These are phyloP conservation scores for Standfussiana lucernea DNA, from an alignment of 2,888 invertebrate species.

Conservation along the genomic window DNA sequence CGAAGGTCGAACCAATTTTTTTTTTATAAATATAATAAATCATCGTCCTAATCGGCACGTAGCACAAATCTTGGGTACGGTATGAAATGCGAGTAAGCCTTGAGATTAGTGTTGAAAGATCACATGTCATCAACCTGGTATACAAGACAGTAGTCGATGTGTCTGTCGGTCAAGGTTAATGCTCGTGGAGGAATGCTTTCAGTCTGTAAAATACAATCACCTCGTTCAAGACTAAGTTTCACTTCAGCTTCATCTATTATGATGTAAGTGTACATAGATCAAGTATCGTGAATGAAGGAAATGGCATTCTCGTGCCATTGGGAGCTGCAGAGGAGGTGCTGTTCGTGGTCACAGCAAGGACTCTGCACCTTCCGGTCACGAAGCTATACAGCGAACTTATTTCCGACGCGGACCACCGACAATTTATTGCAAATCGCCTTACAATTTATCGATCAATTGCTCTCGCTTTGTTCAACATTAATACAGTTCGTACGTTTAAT, in stretches of 20 bases:
- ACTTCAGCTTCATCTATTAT: background rate
- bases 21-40: background rate
- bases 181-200: conserved; percentile 32
- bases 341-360: conserved; percentile 74
- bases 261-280: background rate
- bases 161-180: conserved; percentile 36
- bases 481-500: conserved; percentile 37
- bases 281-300: conserved; percentile 50
- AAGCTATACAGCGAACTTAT: conserved; percentile 72
- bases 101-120: conserved; percentile 15
- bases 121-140: conserved; percentile 31
- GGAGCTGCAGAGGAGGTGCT: conserved; percentile 45
- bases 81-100: conserved; percentile 8
- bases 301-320: conserved; percentile 44
- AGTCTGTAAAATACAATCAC: conserved; percentile 7
- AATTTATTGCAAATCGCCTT: conserved; percentile 71
- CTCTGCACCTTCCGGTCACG: conserved; percentile 80
- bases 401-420: conserved; percentile 72
- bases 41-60: background rate
- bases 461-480: conserved; percentile 47
- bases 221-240: background rate
- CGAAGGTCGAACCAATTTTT: conserved; percentile 35
- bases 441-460: conserved; percentile 69
- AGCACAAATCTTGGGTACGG: background rate
- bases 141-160: conserved; percentile 2